Conservation (phyloP, 2,113 vertebrate species). For the Xyliphius kryptos region DNA sequence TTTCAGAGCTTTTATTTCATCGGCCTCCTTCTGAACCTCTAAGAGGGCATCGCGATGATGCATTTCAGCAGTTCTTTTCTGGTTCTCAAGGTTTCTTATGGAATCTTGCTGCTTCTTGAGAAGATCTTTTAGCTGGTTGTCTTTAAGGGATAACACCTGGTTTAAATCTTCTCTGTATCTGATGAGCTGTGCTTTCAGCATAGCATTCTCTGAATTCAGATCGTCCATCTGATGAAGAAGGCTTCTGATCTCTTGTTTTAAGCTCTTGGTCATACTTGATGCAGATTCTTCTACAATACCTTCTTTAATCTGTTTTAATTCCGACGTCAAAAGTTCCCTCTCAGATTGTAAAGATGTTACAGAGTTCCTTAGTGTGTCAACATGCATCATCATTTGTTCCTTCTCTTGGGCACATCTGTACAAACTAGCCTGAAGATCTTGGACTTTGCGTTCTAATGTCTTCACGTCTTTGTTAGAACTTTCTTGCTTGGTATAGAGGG, state of each 20-base stretch:
- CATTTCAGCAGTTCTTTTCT: slow-evolving; percentile 62
- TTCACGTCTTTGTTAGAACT: slow-evolving; percentile 54
- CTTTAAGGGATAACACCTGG: slow-evolving; percentile 79
- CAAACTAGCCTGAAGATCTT: slow-evolving; percentile 57
- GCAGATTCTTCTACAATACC: slow-evolving; percentile 55
- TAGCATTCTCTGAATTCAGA: slow-evolving; percentile 83
- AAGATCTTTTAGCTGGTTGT: slow-evolving; percentile 79
- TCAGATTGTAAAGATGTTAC: slow-evolving; percentile 76
- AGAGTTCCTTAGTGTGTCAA: slow-evolving; percentile 70
- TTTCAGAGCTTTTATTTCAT: slow-evolving; percentile 46
- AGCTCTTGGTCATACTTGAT: slow-evolving; percentile 54
- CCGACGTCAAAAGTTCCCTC: slow-evolving; percentile 65
- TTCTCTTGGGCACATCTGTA: slow-evolving; percentile 62
- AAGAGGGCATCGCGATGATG: slow-evolving; percentile 55
- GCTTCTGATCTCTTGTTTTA: slow-evolving; percentile 70
- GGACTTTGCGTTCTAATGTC: slow-evolving; percentile 57
- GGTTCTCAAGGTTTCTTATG: slow-evolving; percentile 72
- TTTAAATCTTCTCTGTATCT: slow-evolving; percentile 82
- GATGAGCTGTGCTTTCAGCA: slow-evolving; percentile 79
- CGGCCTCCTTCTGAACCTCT: slow-evolving; percentile 53
- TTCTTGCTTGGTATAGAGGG: slow-evolving; percentile 57
- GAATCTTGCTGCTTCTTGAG: slow-evolving; percentile 75
- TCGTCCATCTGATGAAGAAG: slow-evolving; percentile 76
- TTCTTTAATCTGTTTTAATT: slow-evolving; percentile 54
- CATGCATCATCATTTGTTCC: slow-evolving; percentile 56